Percentiles rank a stretch among this genome's conserved stretches.
Evolutionary conservation across 2,888 invertebrate genomes (phyloP).

Genomic region (Ectropis crepuscularia): DNA sequence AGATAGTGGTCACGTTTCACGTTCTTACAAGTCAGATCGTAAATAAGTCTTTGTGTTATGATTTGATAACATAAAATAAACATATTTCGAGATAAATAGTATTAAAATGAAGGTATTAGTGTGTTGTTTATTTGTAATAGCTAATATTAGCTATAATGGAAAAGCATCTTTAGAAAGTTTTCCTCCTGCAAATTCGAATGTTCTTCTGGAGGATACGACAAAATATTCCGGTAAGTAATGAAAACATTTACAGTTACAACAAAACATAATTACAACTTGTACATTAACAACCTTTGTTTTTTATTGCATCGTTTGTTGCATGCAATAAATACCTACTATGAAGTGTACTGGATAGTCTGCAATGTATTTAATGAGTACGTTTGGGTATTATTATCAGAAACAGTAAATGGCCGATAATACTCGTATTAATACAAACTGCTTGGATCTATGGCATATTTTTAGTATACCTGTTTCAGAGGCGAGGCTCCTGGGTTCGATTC

Average conservation of each 20-base stretch:
- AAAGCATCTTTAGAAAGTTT: conserved; percentile 76
- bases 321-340: no score
- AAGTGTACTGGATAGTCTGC: no score
- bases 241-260: neutral
- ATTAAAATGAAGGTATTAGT: conserved; percentile 68
- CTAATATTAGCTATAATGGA: conserved; percentile 71
- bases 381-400: no score
- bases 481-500: no score
- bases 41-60: conserved; percentile 18
- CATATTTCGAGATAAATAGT: conserved; percentile 7
- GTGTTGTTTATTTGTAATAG: conserved; percentile 67
- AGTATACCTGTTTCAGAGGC: no score
- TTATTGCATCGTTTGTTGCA: no score
- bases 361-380: no score
- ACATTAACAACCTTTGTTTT: no score
- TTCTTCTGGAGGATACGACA: conserved; percentile 68
- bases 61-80: conserved; percentile 8
- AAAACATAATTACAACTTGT: no score
- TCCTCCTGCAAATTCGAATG: conserved; percentile 58
- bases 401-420: no score
- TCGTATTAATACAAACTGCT: no score
- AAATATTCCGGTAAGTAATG: conserved; percentile 65
- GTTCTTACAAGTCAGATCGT: neutral
- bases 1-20: conserved; percentile 8
- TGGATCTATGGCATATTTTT: no score